Conservation (phyloP, 2,797 vertebrate species). For the Phrynocephalus forsythii region DNA sequence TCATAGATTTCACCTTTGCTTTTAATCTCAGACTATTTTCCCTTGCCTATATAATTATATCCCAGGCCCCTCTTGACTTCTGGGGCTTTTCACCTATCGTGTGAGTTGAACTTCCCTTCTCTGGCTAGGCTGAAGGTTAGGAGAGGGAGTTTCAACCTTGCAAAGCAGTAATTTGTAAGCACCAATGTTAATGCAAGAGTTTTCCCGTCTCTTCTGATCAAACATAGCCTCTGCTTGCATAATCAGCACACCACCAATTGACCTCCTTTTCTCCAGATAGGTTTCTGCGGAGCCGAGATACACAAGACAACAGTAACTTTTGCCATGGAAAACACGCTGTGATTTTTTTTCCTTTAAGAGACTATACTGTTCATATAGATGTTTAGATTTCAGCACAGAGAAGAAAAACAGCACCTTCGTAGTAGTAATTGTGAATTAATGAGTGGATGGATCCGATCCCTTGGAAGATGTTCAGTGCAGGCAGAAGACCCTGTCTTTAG, state of each 20-base stretch:
- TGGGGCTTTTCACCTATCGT: not conserved
- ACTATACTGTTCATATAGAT: not conserved
- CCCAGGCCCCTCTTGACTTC: not conserved
- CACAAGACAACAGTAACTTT: not conserved
- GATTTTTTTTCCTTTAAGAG: not conserved
- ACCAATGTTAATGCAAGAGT: constrained; percentile 20
- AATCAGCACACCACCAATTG: not conserved
- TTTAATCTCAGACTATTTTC: not conserved
- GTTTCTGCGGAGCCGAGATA: constrained; percentile 15
- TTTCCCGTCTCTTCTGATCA: not conserved
- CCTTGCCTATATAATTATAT: constrained; percentile 12
- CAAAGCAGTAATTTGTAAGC: constrained; percentile 24
- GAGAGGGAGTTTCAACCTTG: constrained; percentile 15
- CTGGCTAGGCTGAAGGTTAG: not conserved
- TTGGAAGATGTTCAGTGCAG: not conserved
- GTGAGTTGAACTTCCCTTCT: not conserved
- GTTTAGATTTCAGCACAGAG: constrained; percentile 28
- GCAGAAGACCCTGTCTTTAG: not conserved
- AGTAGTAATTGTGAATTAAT: not conserved
- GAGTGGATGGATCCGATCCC: not conserved
- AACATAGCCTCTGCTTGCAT: not conserved
- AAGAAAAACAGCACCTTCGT: not conserved
- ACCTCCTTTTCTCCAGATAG: constrained; percentile 17
- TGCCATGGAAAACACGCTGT: not conserved
- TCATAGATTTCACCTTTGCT: constrained; percentile 12